Evolutionary conservation across 2,888 invertebrate species (phyloP).

Genomic region (Pocota personata): DNA sequence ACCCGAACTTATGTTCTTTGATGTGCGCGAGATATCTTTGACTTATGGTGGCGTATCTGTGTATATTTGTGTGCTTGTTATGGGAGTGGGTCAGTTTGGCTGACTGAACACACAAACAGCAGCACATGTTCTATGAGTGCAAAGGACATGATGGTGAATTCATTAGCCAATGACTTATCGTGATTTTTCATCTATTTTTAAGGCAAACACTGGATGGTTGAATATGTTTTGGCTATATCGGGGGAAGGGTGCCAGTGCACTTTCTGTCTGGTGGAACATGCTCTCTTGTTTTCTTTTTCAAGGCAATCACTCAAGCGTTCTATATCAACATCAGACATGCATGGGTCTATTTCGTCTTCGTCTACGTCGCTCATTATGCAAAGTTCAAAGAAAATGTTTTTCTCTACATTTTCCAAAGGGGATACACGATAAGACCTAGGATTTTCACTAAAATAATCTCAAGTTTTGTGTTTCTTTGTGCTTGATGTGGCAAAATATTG

Average conservation of each 20-base stretch:
- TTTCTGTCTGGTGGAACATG: conserved; percentile 35
- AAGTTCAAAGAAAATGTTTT: conserved; percentile 62
- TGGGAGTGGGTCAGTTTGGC: conserved; percentile 66
- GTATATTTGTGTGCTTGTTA: background rate
- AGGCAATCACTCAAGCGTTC: conserved; percentile 63
- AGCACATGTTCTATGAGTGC: conserved; percentile 29
- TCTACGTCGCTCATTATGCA: conserved; percentile 40
- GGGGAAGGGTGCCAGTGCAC: background rate
- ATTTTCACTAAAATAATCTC: conserved; percentile 8
- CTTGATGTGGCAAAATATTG: conserved; percentile 25
- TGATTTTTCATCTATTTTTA: conserved; percentile 68
- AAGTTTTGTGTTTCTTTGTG: conserved; percentile 9
- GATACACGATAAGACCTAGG: background rate
- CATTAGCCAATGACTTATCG: conserved; percentile 70
- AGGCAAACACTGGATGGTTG: background rate
- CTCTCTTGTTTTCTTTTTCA: conserved; percentile 11
- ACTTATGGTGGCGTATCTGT: background rate
- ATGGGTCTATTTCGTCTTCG: conserved; percentile 31
- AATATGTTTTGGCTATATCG: conserved; percentile 1
- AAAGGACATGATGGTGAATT: conserved; percentile 59
- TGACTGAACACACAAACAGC: conserved; percentile 19
- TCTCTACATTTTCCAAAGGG: background rate
- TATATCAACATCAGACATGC: conserved; percentile 63
- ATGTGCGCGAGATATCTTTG: conserved; percentile 53
- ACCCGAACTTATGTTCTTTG: conserved; percentile 63